Base-by-base conservation (phyloP, 1,140 invertebrate genomes). In the Heliconius himera region DNA sequence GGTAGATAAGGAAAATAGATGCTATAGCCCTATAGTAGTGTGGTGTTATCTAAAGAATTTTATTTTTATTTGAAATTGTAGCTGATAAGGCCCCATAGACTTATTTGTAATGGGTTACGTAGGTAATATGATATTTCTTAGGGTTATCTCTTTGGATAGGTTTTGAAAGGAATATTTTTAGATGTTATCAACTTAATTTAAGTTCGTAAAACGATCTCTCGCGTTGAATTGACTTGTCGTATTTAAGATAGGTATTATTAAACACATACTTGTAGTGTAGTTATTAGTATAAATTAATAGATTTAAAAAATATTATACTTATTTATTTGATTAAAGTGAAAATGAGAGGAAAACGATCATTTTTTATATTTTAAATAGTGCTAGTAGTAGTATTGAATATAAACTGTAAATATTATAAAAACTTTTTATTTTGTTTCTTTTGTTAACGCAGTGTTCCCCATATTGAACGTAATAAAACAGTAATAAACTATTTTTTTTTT, bases 1-100 rank as follows among this genome's bases (percentile, higher is more conserved):
- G 80, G 78, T 81, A 83, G 84, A 85, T 83, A 83, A 82, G 76
- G 60, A 54, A 56, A 77, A 81, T 79, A 79, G 72, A 78, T 80
- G 72, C 75, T 80, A 36, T 56, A 41, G 54, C 74, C 18, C 56
- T 81, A n/a, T 73, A 74, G 71, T 81, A 73, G 54, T 78, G 33
- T 74, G 26, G 26, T 75, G 60, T 78, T 81, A 81, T 81, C 80
- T 76, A 38, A 73, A 81, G 51, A 70, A 76, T 76, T 78, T 81
- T 78, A 66, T 76, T 78, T 71, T 74, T 78, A 81, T 81, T 77
- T 77, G 22, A 72, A 72, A 72, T 72, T 72, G 70, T 72, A 41
- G 70, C 33, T 18, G 70, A 72, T 72, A 72, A 72, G 33, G 3
- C 70, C 33, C 70, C 8, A 66, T 66, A 66, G 70, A 36, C 29